Percentiles rank a stretch among this genome's conserved stretches.
Evolutionary conservation across 1,140 invertebrate genomes (phyloP).

Genomic region (Drosophila ohnishii): DNA sequence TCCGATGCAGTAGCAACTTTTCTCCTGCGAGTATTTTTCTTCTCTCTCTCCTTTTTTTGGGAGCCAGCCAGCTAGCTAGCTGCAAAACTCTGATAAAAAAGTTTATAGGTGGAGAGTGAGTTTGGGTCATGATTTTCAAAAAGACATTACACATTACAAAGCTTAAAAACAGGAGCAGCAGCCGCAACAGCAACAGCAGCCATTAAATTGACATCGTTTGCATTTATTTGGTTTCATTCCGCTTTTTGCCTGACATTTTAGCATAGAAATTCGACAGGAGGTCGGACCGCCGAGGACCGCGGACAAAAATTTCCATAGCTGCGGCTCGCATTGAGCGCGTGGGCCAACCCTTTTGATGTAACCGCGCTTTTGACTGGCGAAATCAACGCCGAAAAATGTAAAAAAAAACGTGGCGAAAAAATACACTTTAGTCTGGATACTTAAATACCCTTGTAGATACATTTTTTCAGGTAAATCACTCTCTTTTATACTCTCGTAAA

Average conservation of each 20-base stretch:
- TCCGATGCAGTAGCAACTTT: slow-evolving; percentile 72
- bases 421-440: not conserved
- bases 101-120: slow-evolving; percentile 56
- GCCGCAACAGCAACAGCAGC: slow-evolving; percentile 66
- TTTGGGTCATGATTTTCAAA: slow-evolving; percentile 55
- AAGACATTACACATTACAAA: slow-evolving; percentile 71
- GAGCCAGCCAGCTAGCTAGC: slow-evolving; percentile 36
- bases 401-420: slow-evolving; percentile 24
- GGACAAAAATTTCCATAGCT: slow-evolving; percentile 74
- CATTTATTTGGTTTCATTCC: slow-evolving; percentile 75
- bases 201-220: slow-evolving; percentile 81
- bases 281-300: slow-evolving; percentile 17
- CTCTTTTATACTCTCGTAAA: not conserved
- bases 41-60: not conserved
- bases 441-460: slow-evolving; percentile 19
- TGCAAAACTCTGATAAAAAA: slow-evolving; percentile 69
- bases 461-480: not conserved
- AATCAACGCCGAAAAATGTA: slow-evolving; percentile 64
- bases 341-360: slow-evolving; percentile 78
- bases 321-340: slow-evolving; percentile 34
- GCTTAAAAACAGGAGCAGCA: slow-evolving; percentile 28
- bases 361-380: slow-evolving; percentile 70
- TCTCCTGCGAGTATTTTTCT: slow-evolving; percentile 31
- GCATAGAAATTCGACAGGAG: slow-evolving; percentile 79
- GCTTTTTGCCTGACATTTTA: slow-evolving; percentile 70